phyloP scores from a whole-genome alignment of 1,140 invertebrate genomes.

The Asbolus verrucosus region DNA sequence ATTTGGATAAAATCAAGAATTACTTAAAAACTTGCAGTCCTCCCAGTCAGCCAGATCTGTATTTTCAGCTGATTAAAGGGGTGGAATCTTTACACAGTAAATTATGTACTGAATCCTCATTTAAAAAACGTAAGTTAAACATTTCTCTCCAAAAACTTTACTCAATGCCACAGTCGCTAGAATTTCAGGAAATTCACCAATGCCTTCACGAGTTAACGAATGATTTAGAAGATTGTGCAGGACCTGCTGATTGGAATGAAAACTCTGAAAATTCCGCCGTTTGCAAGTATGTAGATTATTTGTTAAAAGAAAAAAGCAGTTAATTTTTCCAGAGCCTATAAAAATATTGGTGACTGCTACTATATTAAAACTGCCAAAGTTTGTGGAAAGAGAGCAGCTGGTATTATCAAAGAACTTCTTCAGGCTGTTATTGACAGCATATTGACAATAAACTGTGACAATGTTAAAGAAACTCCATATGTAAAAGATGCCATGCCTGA shows the following conservation, averaged over 20 bases:
- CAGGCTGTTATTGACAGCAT: conserved; percentile 58
- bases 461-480: conserved; percentile 41
- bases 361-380: conserved; percentile 62
- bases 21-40: conserved; percentile 55
- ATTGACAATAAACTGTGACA: conserved; percentile 63
- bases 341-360: conserved; percentile 62
- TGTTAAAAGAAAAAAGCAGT: not conserved
- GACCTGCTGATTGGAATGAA: conserved; percentile 63
- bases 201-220: conserved; percentile 58
- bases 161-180: conserved; percentile 19
- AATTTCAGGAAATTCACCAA: conserved; percentile 50
- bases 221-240: conserved; percentile 61
- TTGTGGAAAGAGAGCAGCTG: conserved; percentile 61
- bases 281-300: conserved; percentile 54
- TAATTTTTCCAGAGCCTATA: conserved; percentile 58
- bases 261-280: conserved; percentile 50
- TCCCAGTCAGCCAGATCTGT: conserved; percentile 50
- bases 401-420: conserved; percentile 59
- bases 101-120: conserved; percentile 52
- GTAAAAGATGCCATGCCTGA: conserved; percentile 56
- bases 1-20: conserved; percentile 52
- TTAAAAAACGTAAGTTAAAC: conserved; percentile 42
- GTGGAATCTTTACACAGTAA: conserved; percentile 52
- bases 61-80: conserved; percentile 58
- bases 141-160: conserved; percentile 18